Conservation (phyloP, 2,888 invertebrate species). For the Standfussiana lucernea region DNA sequence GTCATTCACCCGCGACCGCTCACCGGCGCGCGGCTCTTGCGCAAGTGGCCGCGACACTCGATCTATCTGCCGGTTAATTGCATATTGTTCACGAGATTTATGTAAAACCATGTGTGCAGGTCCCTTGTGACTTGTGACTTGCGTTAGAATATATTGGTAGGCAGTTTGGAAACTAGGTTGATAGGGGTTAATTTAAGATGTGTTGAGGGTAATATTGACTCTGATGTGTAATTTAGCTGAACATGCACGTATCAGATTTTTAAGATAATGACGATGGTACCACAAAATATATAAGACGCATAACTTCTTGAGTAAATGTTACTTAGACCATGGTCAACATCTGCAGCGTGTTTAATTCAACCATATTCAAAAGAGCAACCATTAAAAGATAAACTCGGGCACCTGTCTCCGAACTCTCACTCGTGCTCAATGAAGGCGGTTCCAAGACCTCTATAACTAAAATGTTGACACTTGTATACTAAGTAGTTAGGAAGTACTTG, state of each 20-base stretch:
- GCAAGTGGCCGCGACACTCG: conserved; percentile 58
- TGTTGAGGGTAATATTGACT: conserved; percentile 11
- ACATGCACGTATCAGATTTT: background rate
- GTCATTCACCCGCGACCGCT: conserved; percentile 66
- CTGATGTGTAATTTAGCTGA: background rate
- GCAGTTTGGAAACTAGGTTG: conserved; percentile 20
- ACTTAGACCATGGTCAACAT: background rate
- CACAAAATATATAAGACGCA: background rate
- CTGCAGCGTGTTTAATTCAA: background rate
- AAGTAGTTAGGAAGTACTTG: conserved; percentile 74
- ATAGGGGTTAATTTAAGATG: conserved; percentile 16
- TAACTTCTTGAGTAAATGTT: background rate
- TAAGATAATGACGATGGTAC: background rate
- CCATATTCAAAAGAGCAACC: background rate
- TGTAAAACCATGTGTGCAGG: conserved; percentile 30
- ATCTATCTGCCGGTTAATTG: conserved; percentile 57
- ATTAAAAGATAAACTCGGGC: background rate
- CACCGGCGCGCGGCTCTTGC: conserved; percentile 56
- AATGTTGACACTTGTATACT: conserved; percentile 66
- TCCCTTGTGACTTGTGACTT: conserved; percentile 47
- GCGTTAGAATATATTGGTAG: conserved; percentile 14
- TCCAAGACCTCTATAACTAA: conserved; percentile 43
- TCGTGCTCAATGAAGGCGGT: conserved; percentile 52
- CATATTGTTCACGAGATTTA: conserved; percentile 56
- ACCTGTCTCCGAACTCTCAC: conserved; percentile 45